phyloP scores from a whole-genome alignment of 2,113 vertebrate species.

The Sciurus niger region DNA sequence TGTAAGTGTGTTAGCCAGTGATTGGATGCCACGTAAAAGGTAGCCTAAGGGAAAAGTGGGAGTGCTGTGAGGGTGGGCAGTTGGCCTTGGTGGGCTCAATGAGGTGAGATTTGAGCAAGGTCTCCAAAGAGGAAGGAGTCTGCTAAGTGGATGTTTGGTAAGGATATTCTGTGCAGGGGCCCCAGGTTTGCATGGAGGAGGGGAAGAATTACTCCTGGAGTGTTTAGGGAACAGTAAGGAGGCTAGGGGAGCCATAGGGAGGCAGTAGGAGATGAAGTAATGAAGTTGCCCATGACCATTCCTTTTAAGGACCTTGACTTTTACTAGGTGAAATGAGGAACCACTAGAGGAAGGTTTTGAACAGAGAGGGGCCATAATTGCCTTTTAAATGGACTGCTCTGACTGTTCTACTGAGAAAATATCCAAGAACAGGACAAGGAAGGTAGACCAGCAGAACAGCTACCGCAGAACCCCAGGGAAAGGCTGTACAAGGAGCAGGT shows the following conservation, averaged over 20 bases:
- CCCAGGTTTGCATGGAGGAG: background rate
- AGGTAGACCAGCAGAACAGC: background rate
- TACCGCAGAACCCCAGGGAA: background rate
- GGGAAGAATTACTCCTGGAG: background rate
- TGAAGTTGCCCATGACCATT: fast-evolving
- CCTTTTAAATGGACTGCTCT: background rate
- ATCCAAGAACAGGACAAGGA: background rate
- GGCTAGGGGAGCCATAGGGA: background rate
- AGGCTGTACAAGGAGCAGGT: background rate
- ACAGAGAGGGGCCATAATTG: background rate
- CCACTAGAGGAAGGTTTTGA: background rate
- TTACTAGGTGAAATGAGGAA: background rate
- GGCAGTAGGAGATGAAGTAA: background rate
- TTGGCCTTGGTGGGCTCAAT: background rate
- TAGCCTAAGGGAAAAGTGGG: background rate
- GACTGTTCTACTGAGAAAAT: background rate
- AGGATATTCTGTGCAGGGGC: background rate
- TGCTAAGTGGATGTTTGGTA: background rate
- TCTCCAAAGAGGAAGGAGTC: background rate
- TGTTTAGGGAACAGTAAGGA: background rate
- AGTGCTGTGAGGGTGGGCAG: background rate
- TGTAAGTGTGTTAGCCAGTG: background rate
- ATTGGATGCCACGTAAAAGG: background rate
- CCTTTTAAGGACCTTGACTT: background rate
- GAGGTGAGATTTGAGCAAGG: background rate